A percentile compares a stretch with the other conserved stretches of the same genome.
These are phyloP conservation scores for Physocephala rufipes DNA, from an alignment of 2,888 invertebrate species.

Conservation along the genomic window DNA sequence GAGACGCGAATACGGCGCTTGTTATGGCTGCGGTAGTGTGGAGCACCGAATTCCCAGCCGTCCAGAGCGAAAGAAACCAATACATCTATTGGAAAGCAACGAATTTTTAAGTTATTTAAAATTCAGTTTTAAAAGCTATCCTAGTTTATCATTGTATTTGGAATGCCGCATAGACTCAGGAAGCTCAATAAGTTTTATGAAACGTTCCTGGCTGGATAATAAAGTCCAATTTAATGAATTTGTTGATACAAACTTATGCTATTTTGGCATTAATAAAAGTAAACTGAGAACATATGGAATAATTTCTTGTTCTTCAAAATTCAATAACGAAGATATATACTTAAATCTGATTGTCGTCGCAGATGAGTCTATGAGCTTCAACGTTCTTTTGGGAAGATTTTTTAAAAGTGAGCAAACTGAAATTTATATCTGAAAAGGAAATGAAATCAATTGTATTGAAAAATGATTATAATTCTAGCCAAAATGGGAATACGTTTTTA, in stretches of 20 bases:
- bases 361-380: slow-evolving; percentile 30
- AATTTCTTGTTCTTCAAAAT: slow-evolving; percentile 34
- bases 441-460: not conserved
- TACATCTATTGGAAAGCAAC: not conserved
- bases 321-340: slow-evolving; percentile 25
- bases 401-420: slow-evolving; percentile 23
- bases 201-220: slow-evolving; percentile 29
- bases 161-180: slow-evolving; percentile 45
- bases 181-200: slow-evolving; percentile 40
- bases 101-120: slow-evolving; percentile 20
- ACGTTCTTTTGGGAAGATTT: slow-evolving; percentile 35
- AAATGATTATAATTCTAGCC: not conserved
- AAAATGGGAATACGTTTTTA: no score
- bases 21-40: slow-evolving; percentile 38
- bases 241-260: slow-evolving; percentile 26
- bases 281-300: slow-evolving; percentile 32
- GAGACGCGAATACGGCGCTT: slow-evolving; percentile 37
- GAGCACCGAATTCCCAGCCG: slow-evolving; percentile 29
- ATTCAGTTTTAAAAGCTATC: slow-evolving; percentile 12
- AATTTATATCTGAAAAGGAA: slow-evolving; percentile 11
- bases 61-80: not conserved
- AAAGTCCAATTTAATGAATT: slow-evolving; percentile 20
- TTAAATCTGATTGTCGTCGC: slow-evolving; percentile 25
- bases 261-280: slow-evolving; percentile 41
- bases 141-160: slow-evolving; percentile 31